Conservation (phyloP, 2,888 invertebrate species). For the Andrena bucephala region DNA sequence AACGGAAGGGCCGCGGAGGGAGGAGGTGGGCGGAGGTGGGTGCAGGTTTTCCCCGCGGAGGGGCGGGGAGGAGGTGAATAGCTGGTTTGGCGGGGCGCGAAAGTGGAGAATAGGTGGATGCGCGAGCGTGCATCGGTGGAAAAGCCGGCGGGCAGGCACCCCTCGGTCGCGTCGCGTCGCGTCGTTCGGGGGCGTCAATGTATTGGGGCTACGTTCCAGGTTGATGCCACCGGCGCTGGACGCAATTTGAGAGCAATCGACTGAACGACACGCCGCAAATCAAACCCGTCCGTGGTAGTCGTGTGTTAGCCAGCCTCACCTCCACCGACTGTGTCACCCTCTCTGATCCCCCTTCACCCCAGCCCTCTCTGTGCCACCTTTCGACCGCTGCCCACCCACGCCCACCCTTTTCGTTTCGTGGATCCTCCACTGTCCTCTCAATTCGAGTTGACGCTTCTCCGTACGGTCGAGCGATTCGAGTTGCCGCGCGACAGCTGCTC, state of each 20-base stretch:
- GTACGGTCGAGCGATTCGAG: constrained; percentile 70
- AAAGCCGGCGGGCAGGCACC: constrained; percentile 27
- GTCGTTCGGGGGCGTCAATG: constrained; percentile 54
- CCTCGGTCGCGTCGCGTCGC: constrained; percentile 19
- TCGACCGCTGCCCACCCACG: constrained; percentile 31
- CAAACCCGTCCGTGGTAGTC: constrained; percentile 78
- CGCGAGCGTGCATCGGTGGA: constrained; percentile 48
- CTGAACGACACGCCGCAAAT: constrained; percentile 84
- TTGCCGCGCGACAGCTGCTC: constrained; percentile 77
- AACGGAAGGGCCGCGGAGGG: not conserved
- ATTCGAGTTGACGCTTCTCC: constrained; percentile 78
- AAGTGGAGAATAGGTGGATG: constrained; percentile 40
- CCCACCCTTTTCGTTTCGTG: constrained; percentile 46
- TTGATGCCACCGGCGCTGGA: constrained; percentile 77
- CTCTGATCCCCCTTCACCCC: constrained; percentile 22
- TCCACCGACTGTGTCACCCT: constrained; percentile 55
- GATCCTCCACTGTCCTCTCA: constrained; percentile 64
- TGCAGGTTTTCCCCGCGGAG: not conserved
- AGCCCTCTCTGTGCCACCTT: constrained; percentile 30
- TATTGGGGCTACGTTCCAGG: constrained; percentile 69
- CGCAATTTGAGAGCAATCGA: constrained; percentile 84
- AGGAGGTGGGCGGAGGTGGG: not conserved
- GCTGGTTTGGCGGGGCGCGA: constrained; percentile 21
- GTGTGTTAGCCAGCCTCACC: constrained; percentile 58
- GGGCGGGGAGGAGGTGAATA: constrained; percentile 10